Percentiles rank a stretch among this genome's conserved stretches.
These are phyloP conservation scores for Netelia virgata DNA, from an alignment of 2,888 invertebrate genomes.

Conservation along the genomic window DNA sequence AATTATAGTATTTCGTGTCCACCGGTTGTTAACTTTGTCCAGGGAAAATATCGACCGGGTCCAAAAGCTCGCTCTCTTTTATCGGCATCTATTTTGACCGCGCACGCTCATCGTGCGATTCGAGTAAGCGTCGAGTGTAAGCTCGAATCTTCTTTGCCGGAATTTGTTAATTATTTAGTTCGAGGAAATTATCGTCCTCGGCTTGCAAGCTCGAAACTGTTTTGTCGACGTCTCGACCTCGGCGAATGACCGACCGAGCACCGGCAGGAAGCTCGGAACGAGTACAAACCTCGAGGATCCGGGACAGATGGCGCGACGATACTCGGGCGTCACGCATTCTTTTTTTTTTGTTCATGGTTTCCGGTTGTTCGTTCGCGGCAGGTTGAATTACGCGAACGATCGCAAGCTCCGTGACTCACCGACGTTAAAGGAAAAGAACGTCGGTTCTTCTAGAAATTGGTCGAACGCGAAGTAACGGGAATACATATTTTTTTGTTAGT, in stretches of 20 bases:
- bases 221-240: neutral
- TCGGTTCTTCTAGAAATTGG: neutral
- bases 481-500: constrained; percentile 74
- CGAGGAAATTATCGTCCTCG: neutral
- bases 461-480: neutral
- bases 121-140: neutral
- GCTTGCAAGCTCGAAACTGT: neutral
- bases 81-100: neutral
- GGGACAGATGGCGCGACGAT: neutral
- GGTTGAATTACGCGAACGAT: constrained; percentile 4
- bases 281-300: neutral
- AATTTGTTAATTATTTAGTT: neutral
- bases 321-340: neutral
- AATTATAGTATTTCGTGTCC: too few species aligned
- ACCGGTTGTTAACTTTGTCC: too few species aligned
- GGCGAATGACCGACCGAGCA: neutral
- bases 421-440: neutral
- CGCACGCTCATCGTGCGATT: neutral
- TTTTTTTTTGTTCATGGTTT: neutral
- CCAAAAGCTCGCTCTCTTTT: neutral
- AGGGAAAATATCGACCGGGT: neutral
- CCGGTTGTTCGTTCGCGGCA: constrained; percentile 11
- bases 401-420: constrained; percentile 13
- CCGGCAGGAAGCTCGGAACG: neutral
- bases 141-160: neutral